Percentiles rank a stretch among this genome's conserved stretches.
phyloP scores from a whole-genome alignment of 2,797 vertebrate genomes.

The Falco rusticolus region DNA sequence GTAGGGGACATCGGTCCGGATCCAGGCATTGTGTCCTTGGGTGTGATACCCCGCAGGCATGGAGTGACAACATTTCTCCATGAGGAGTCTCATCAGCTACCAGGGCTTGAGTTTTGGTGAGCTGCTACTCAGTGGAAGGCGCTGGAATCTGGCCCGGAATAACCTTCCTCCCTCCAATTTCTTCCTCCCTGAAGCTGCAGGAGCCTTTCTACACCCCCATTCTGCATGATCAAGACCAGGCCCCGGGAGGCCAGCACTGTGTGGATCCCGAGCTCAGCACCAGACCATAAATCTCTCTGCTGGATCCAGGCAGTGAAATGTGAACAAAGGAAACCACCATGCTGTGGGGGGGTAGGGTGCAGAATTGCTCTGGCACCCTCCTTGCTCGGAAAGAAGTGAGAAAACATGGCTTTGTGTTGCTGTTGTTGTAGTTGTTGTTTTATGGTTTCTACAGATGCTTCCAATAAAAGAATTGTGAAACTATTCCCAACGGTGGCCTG shows the following conservation, averaged over 20 bases:
- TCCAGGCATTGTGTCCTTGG: conserved; percentile 49
- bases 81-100: background rate
- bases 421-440: conserved; percentile 64
- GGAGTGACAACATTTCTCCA: background rate
- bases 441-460: conserved; percentile 71
- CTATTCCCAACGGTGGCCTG: conserved; percentile 57
- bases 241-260: background rate
- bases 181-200: background rate
- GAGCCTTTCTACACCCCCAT: conserved; percentile 16
- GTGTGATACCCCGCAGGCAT: background rate
- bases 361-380: conserved; percentile 48
- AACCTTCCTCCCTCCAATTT: conserved; percentile 31
- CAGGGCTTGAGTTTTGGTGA: background rate
- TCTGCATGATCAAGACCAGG: background rate
- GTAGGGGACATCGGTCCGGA: background rate
- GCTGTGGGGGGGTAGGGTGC: background rate
- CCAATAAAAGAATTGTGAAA: conserved; percentile 70
- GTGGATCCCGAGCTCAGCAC: conserved; percentile 23
- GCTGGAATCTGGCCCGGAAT: conserved; percentile 24
- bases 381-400: conserved; percentile 55
- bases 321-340: conserved; percentile 65
- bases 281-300: conserved; percentile 58
- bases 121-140: background rate
- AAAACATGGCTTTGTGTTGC: conserved; percentile 68
- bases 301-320: conserved; percentile 65